Evolutionary conservation across 2,888 invertebrate species (phyloP).

Genomic region (Scaptodrosophila latifasciaeformis): DNA sequence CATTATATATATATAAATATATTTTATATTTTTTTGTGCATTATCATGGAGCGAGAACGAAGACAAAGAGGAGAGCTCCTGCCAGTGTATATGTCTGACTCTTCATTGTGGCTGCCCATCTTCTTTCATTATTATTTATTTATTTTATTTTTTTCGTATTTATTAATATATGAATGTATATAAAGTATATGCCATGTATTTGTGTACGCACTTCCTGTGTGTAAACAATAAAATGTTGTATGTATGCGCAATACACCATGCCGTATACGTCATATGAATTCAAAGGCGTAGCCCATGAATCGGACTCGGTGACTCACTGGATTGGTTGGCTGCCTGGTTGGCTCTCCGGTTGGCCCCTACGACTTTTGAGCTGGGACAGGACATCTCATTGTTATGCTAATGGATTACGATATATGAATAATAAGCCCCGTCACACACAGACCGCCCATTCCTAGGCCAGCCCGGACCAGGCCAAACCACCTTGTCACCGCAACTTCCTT

Average conservation of each 20-base stretch:
- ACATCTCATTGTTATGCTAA: conserved; percentile 63
- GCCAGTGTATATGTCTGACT: conserved; percentile 7
- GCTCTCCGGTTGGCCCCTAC: conserved; percentile 28
- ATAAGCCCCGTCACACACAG: conserved; percentile 36
- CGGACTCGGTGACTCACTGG: too few species aligned
- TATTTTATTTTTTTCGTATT: too few species aligned
- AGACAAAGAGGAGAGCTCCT: too few species aligned
- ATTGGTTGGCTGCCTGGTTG: too few species aligned
- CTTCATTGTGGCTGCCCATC: not conserved
- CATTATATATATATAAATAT: conserved; percentile 31
- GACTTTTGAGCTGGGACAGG: conserved; percentile 32
- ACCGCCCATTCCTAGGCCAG: not conserved
- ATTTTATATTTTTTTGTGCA: conserved; percentile 68
- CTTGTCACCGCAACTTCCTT: conserved; percentile 24
- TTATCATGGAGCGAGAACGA: conserved; percentile 43
- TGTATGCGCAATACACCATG: conserved; percentile 33
- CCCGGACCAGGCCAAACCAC: not conserved
- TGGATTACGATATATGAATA: conserved; percentile 68
- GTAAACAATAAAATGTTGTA: conserved; percentile 55
- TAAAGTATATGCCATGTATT: too few species aligned
- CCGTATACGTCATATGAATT: conserved; percentile 55
- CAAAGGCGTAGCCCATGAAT: conserved; percentile 40
- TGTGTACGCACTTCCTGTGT: conserved; percentile 63
- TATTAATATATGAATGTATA: too few species aligned
- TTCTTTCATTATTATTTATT: conserved; percentile 64